These are phyloP conservation scores for Lipophrys pholis DNA, from an alignment of 2,113 vertebrate genomes.

Conservation along the genomic window DNA sequence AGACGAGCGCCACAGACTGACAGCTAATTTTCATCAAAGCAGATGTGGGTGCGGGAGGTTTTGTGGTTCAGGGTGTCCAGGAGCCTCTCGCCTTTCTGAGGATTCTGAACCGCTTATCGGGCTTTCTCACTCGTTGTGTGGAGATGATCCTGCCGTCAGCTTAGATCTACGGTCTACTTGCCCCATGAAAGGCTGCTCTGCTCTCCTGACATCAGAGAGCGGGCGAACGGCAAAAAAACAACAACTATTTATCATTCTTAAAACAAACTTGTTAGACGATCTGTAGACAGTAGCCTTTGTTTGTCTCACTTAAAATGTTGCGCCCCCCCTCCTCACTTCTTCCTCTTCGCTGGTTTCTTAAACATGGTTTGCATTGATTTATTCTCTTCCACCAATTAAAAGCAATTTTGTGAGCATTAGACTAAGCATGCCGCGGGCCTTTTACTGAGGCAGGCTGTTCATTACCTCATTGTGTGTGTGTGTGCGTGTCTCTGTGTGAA, in stretches of 20 bases:
- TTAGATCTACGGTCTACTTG: constrained; percentile 9
- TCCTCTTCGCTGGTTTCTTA: constrained; percentile 36
- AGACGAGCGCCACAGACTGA: constrained; percentile 55
- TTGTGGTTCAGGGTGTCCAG: not conserved
- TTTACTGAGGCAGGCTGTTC: constrained; percentile 65
- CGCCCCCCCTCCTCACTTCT: constrained; percentile 14
- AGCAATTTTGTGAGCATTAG: constrained; percentile 78
- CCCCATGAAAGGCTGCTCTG: constrained; percentile 2
- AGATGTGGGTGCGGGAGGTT: constrained; percentile 22
- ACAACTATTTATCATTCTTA: constrained; percentile 25
- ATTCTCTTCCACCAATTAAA: constrained; percentile 78
- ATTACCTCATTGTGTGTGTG: constrained; percentile 51
- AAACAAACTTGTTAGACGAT: constrained; percentile 22
- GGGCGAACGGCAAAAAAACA: not conserved
- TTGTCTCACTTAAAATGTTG: constrained; percentile 11
- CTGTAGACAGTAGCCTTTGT: constrained; percentile 5
- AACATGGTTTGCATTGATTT: constrained; percentile 77
- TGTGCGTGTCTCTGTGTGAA: constrained; percentile 38
- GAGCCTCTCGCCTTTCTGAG: constrained; percentile 30
- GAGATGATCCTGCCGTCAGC: constrained; percentile 31
- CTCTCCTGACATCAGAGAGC: not conserved
- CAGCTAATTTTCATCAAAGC: constrained; percentile 78
- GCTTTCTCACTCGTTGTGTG: constrained; percentile 31
- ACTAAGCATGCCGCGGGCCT: constrained; percentile 64
- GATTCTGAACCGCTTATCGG: constrained; percentile 44